phyloP scores from a whole-genome alignment of 2,113 vertebrate genomes.

The Lasiurus cinereus region DNA sequence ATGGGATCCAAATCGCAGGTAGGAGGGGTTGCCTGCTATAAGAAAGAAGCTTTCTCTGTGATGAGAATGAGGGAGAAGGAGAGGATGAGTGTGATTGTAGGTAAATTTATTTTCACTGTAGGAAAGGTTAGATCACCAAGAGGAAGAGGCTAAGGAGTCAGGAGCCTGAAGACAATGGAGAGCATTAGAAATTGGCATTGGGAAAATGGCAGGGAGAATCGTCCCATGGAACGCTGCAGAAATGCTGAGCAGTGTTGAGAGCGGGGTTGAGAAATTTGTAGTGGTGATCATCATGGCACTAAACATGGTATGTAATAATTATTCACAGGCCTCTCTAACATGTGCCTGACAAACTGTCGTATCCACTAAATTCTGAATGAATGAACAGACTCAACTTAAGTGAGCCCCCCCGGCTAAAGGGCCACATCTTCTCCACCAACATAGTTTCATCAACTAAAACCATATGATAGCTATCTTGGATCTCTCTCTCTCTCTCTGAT shows the following conservation, averaged over 20 bases:
- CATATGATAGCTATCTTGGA: background rate
- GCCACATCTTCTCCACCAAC: background rate
- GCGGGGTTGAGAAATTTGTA: slow-evolving; percentile 5
- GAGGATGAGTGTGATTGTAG: background rate
- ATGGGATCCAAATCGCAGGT: background rate
- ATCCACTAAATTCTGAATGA: background rate
- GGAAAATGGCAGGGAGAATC: background rate
- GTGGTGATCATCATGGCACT: slow-evolving; percentile 10
- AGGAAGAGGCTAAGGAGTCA: background rate
- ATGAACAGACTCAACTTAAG: background rate
- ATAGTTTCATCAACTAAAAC: slow-evolving; percentile 48
- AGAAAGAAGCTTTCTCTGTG: background rate
- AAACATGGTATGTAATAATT: background rate
- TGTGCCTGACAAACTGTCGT: background rate
- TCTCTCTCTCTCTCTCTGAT: background rate
- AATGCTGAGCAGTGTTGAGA: background rate
- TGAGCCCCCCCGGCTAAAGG: background rate
- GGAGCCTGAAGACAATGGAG: background rate
- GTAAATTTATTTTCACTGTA: slow-evolving; percentile 18
- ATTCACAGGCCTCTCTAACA: slow-evolving; percentile 18
- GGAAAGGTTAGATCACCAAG: background rate
- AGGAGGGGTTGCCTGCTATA: background rate
- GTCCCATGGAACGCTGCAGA: background rate
- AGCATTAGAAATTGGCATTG: background rate
- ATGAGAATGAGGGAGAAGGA: background rate